A percentile compares a stretch with the other conserved stretches of the same genome.
phyloP scores from a whole-genome alignment of 2,888 invertebrate genomes.

The Apamea anceps region DNA sequence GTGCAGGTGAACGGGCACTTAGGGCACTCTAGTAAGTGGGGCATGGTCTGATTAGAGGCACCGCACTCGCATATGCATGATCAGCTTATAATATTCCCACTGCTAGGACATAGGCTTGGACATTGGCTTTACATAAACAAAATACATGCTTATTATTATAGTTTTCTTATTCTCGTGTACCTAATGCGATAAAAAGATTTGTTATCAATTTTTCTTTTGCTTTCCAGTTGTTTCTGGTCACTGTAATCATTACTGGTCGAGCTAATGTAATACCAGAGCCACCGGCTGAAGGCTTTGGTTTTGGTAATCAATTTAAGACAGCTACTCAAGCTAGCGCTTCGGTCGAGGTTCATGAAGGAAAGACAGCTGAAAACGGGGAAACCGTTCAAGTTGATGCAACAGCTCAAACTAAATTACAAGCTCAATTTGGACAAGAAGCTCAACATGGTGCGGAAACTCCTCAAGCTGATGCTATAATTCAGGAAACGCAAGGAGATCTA shows the following conservation, averaged over 20 bases:
- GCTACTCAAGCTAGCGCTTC: conserved; percentile 8
- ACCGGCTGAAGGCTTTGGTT: not conserved
- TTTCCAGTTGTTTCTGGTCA: conserved; percentile 34
- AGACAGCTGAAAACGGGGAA: not conserved
- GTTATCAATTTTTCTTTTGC: conserved; percentile 1
- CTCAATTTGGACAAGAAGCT: not conserved
- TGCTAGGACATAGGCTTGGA: not conserved
- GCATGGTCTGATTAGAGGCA: no score
- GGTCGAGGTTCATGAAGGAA: not conserved
- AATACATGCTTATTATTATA: not conserved
- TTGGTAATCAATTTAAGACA: conserved; percentile 1
- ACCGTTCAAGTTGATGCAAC: not conserved
- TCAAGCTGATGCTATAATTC: not conserved
- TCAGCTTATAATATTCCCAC: not conserved
- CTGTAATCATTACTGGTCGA: conserved; percentile 9
- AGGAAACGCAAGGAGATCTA: not conserved
- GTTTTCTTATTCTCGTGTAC: not conserved
- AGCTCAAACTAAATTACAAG: not conserved
- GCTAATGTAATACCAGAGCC: conserved; percentile 1
- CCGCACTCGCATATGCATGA: no score
- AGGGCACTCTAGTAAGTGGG: no score
- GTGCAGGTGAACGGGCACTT: no score
- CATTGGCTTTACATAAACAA: not conserved
- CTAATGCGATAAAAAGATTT: not conserved
- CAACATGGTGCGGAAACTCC: not conserved